These are phyloP conservation scores for Psittacara wagleri DNA, from an alignment of 2,113 vertebrate species.

Conservation along the genomic window DNA sequence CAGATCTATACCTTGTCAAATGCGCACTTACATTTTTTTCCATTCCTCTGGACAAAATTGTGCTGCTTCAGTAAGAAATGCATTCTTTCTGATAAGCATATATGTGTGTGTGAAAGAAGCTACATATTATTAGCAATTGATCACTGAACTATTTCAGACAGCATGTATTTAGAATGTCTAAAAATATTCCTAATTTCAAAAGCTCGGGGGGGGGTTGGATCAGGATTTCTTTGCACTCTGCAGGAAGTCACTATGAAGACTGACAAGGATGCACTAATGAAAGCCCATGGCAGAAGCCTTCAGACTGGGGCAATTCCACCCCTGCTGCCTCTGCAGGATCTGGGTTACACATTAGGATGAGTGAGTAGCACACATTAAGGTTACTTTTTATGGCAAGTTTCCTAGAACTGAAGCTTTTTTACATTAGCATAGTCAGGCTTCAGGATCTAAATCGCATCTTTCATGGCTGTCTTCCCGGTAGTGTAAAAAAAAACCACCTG, in stretches of 20 bases:
- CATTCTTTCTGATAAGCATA: neutral
- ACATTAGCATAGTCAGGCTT: neutral
- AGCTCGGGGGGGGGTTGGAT: neutral
- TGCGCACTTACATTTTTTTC: neutral
- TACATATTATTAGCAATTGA: neutral
- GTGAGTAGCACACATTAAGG: neutral
- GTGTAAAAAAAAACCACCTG: neutral
- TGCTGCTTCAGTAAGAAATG: neutral
- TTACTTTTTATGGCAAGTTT: neutral
- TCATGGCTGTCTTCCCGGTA: neutral
- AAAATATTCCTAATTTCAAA: neutral
- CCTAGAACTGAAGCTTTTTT: neutral
- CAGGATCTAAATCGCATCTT: neutral
- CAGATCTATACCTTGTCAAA: neutral
- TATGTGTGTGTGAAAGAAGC: neutral
- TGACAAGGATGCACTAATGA: neutral
- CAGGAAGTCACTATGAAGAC: neutral
- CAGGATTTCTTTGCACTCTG: neutral
- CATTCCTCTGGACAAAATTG: neutral
- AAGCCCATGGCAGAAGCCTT: neutral
- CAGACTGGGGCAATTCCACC: neutral
- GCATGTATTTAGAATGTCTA: neutral
- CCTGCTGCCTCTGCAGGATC: neutral
- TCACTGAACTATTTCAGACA: conserved; percentile 3
- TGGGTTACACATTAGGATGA: neutral